These are phyloP conservation scores for Myopa testacea DNA, from an alignment of 2,888 invertebrate species.

Conservation along the genomic window DNA sequence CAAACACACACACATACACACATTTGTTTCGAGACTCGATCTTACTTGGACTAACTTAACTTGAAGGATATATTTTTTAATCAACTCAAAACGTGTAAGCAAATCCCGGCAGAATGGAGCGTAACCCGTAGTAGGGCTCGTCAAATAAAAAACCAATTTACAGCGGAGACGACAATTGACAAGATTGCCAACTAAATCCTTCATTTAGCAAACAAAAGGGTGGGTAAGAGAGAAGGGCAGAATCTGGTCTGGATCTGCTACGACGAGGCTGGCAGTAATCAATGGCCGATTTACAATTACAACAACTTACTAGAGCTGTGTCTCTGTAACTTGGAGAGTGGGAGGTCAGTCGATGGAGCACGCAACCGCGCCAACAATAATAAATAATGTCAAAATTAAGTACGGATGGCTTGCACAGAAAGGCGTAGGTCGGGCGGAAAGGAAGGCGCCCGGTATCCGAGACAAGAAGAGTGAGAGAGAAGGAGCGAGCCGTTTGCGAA, in stretches of 20 bases:
- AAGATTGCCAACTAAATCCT: conserved; percentile 36
- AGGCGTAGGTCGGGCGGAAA: conserved; percentile 49
- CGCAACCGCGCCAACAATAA: conserved; percentile 15
- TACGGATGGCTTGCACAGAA: conserved; percentile 55
- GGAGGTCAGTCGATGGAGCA: not conserved
- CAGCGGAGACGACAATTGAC: conserved; percentile 34
- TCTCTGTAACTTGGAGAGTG: not conserved
- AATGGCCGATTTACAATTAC: conserved; percentile 24
- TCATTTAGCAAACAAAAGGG: conserved; percentile 19
- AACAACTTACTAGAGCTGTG: not conserved
- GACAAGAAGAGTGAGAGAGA: conserved; percentile 16
- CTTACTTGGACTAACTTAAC: too few species aligned
- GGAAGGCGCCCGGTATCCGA: not conserved
- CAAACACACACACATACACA: too few species aligned
- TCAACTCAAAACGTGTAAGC: not conserved
- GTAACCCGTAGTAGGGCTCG: not conserved
- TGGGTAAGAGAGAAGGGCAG: not conserved
- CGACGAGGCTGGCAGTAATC: not conserved
- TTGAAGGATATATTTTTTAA: not conserved
- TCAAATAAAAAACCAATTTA: conserved; percentile 38
- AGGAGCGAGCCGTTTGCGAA: not conserved
- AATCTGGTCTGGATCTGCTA: not conserved
- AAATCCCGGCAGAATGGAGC: not conserved
- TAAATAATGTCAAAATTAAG: conserved; percentile 56
- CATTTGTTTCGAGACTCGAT: too few species aligned